Evolutionary conservation across 2,888 invertebrate genomes (phyloP).

Genomic region (Tipula vernalis): DNA sequence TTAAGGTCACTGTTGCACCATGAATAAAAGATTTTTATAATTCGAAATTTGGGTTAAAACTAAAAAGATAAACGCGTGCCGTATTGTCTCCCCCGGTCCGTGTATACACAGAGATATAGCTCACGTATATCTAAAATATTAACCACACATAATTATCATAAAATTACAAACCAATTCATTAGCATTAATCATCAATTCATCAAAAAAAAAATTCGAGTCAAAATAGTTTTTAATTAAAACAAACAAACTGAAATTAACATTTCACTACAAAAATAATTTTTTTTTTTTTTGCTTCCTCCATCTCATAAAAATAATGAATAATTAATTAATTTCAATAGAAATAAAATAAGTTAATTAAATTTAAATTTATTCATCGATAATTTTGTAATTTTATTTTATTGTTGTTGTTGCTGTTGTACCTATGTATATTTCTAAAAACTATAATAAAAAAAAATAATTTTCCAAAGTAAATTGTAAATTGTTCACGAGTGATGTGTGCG

Average conservation of each 20-base stretch:
- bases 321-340: background rate
- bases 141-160: background rate
- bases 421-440: background rate
- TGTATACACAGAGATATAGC: background rate
- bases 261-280: background rate
- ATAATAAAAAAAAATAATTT: background rate
- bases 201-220: background rate
- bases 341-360: slow-evolving; percentile 4
- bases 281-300: background rate
- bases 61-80: background rate
- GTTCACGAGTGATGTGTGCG: background rate
- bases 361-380: slow-evolving; percentile 4
- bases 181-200: slow-evolving; percentile 4
- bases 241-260: slow-evolving; percentile 4
- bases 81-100: background rate
- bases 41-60: background rate
- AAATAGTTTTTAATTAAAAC: background rate
- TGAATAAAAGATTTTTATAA: background rate
- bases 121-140: background rate
- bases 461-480: background rate
- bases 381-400: background rate
- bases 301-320: slow-evolving; percentile 4
- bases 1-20: background rate
- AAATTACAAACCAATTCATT: background rate
- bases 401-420: background rate